Evolutionary conservation across 2,888 invertebrate genomes (phyloP).

Genomic region (Zaprionus obscuricornis): DNA sequence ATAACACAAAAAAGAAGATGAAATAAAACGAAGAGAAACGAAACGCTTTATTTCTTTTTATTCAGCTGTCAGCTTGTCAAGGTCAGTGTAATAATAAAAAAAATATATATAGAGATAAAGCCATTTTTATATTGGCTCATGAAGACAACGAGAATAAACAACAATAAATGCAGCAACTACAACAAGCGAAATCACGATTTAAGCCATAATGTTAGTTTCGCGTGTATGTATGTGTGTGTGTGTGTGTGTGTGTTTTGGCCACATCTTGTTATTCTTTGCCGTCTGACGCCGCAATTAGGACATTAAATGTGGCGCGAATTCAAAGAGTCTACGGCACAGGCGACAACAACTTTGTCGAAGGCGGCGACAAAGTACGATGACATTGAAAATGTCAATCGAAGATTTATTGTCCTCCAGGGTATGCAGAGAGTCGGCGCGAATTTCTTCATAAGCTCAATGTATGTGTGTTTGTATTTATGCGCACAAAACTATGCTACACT

Average conservation of each 20-base stretch:
- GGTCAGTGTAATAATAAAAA: constrained; percentile 66
- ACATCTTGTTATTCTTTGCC: constrained; percentile 33
- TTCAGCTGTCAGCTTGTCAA: constrained; percentile 37
- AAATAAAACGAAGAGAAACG: no score
- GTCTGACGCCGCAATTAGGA: constrained; percentile 66
- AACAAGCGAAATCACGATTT: no score
- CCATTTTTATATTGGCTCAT: constrained; percentile 34
- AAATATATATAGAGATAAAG: constrained; percentile 14
- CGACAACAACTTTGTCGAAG: neutral
- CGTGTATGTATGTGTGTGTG: constrained; percentile 7
- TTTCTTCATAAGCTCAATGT: constrained; percentile 31
- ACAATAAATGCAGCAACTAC: no score
- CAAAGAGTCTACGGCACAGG: constrained; percentile 4
- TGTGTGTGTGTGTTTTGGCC: constrained; percentile 17
- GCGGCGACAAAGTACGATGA: constrained; percentile 19
- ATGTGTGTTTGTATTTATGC: constrained; percentile 26
- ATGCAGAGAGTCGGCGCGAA: constrained; percentile 30
- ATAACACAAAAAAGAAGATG: no score
- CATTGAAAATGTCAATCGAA: constrained; percentile 37
- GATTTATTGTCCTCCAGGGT: constrained; percentile 52
- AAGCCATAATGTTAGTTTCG: constrained; percentile 17
- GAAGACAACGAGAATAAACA: constrained; percentile 20
- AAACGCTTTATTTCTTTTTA: no score
- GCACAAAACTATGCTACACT: constrained; percentile 46
- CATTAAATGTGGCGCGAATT: constrained; percentile 59